Evolutionary conservation across 2,113 vertebrate genomes (phyloP).

Genomic region (Spilogale gracilis): DNA sequence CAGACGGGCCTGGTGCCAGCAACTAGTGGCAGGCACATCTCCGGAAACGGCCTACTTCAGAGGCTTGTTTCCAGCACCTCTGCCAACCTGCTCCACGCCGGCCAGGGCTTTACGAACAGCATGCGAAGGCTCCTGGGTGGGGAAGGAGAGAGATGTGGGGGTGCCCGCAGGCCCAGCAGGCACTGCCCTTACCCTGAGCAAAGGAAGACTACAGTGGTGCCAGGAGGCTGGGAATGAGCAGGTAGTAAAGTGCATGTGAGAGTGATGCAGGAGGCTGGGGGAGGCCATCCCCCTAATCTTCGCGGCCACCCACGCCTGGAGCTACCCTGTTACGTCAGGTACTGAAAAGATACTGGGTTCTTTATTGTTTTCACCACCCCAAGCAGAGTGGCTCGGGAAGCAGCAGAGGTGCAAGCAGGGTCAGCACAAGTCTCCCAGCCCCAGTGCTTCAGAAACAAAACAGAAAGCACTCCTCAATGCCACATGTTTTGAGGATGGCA

Average conservation of each 20-base stretch:
- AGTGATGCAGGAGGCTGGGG: constrained; percentile 13
- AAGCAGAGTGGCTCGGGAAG: neutral
- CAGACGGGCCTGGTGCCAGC: neutral
- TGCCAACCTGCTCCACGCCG: neutral
- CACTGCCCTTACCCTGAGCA: constrained; percentile 77
- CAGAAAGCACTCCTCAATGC: constrained; percentile 22
- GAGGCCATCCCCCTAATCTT: neutral
- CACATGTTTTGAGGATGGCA: neutral
- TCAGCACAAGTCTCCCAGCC: neutral
- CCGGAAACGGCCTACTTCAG: neutral
- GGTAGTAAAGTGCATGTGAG: constrained; percentile 76
- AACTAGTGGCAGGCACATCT: neutral
- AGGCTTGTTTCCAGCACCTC: neutral
- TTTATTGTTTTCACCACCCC: neutral
- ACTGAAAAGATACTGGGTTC: neutral
- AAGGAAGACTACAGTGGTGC: constrained; percentile 50
- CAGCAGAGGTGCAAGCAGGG: neutral
- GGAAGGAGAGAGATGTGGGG: neutral
- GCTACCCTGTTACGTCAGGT: constrained; percentile 63
- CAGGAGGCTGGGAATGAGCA: neutral
- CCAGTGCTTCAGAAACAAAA: neutral
- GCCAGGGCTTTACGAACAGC: neutral
- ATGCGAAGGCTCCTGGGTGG: neutral
- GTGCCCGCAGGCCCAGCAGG: constrained; percentile 16
- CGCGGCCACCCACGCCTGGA: constrained; percentile 27